phyloP scores from a whole-genome alignment of 1,140 invertebrate genomes.

The Drosophila mauritiana region DNA sequence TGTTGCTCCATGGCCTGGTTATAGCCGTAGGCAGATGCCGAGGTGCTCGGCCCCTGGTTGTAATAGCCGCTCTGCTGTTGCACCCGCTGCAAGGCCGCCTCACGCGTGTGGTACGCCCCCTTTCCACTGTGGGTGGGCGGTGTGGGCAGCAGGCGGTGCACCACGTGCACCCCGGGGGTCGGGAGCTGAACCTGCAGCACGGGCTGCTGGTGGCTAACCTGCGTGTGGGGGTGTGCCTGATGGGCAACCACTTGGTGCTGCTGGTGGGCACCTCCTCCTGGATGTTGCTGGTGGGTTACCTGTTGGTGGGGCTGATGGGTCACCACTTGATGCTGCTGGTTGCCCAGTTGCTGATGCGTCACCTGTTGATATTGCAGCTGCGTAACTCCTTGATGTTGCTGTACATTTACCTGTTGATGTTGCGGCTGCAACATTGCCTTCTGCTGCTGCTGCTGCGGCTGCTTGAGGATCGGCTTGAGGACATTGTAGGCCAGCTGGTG shows the following conservation, averaged over 20 bases:
- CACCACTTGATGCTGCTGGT: not conserved
- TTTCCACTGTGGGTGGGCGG: slow-evolving; percentile 62
- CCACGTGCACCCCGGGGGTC: slow-evolving; percentile 4
- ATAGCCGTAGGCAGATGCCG: slow-evolving; percentile 30
- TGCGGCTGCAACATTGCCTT: slow-evolving; percentile 9
- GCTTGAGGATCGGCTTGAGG: slow-evolving; percentile 72
- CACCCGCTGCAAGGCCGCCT: slow-evolving; percentile 64
- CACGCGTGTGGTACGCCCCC: slow-evolving; percentile 65
- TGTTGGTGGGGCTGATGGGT: not conserved
- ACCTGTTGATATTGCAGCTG: not conserved
- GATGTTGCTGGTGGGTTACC: not conserved
- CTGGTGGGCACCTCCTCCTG: not conserved
- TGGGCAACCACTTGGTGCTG: not conserved
- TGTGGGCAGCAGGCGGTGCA: slow-evolving; percentile 64
- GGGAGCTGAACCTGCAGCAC: not conserved
- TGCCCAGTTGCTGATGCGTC: not conserved
- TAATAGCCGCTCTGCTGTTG: slow-evolving; percentile 68
- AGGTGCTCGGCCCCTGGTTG: slow-evolving; percentile 9
- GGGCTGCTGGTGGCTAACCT: not conserved
- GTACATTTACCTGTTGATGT: slow-evolving; percentile 10
- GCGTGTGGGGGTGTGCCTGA: not conserved
- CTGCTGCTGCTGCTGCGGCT: slow-evolving; percentile 50
- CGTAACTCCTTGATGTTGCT: not conserved
- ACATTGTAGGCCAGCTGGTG: slow-evolving; percentile 68
- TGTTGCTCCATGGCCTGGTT: slow-evolving; percentile 10